A percentile compares a stretch with the other conserved stretches of the same genome.
These are phyloP conservation scores for Lasioglossum baleicum DNA, from an alignment of 1,140 invertebrate genomes.

Conservation along the genomic window DNA sequence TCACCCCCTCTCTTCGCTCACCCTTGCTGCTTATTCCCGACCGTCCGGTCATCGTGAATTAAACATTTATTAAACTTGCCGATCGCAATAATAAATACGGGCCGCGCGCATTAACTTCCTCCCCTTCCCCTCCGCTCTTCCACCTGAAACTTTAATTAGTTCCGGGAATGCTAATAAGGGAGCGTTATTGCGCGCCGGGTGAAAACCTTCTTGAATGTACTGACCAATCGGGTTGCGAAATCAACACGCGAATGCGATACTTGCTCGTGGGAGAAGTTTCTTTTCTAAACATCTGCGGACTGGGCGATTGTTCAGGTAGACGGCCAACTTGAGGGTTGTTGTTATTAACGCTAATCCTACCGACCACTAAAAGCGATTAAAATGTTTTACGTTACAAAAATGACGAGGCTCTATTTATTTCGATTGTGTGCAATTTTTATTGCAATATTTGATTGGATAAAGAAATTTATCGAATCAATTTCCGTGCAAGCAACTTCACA, in stretches of 20 bases:
- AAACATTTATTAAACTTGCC: constrained; percentile 23
- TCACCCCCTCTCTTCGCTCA: too few species aligned
- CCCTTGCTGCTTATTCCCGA: not conserved
- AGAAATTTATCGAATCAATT: too few species aligned
- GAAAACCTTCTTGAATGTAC: constrained; percentile 6
- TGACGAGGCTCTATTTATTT: too few species aligned
- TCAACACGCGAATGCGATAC: not conserved
- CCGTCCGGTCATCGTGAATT: not conserved
- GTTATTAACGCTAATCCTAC: too few species aligned
- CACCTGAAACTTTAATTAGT: constrained; percentile 29
- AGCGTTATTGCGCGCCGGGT: not conserved
- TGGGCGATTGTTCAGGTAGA: too few species aligned
- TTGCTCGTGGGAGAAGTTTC: not conserved
- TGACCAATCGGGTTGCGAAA: constrained; percentile 1
- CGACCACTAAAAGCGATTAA: too few species aligned
- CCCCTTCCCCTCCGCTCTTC: too few species aligned
- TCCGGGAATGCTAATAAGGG: constrained; percentile 9
- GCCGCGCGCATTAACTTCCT: constrained; percentile 7
- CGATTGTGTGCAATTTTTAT: too few species aligned
- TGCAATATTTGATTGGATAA: too few species aligned
- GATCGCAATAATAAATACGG: constrained; percentile 14
- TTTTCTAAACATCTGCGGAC: not conserved
- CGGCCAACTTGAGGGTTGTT: too few species aligned
- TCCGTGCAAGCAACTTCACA: too few species aligned
- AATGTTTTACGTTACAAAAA: too few species aligned